Base-by-base conservation (phyloP, 2,113 vertebrate genomes). In the Eubucco bourcierii region DNA sequence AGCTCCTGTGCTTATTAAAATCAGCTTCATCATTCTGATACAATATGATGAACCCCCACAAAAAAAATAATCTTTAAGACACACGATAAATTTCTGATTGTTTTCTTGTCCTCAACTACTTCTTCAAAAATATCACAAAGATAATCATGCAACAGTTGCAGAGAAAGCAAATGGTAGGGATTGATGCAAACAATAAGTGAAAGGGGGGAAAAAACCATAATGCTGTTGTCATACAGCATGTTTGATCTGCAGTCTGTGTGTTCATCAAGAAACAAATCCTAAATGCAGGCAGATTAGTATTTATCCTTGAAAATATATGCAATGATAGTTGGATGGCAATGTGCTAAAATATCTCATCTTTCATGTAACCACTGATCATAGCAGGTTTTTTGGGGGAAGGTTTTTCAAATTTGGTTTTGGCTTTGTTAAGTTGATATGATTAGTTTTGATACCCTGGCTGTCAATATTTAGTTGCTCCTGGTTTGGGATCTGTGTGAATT, bases 241-340 rank as follows among this genome's bases (percentile, higher is more conserved):
- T 53, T 88, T 80, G 15, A 88, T 68, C 11, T 85, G 58, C 0
- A 0, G 47, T 76, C 68, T 83, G 15, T 23, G 20, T 56, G n/a
- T 78, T 91, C 88, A 94, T 95, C 84, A 94, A 91, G 95, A 95
- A 90, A 56, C 61, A 94, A 93, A 85, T 47, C 31, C 72, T 44
- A 67, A 91, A 87, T 70, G 31, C 60, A 65, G 79, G 58, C 63
- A 80, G 88, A 34, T 61, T 82, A 89, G 94, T 95, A 78, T 80
- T 96, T 96, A 95, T 93, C 91, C 90, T 97, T 96, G 74, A 88
- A 96, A 94, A 95, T 95, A 94, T 67, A 77, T 95, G 74, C 90
- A 92, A 70, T 96, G 85, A 96, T 97, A 97, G 96, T 96, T 15
- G 4, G 60, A 93, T 94, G 87, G 81, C 96, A 95, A 93, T 94